phyloP scores from a whole-genome alignment of 2,888 invertebrate species.

The Eupithecia subumbrata region DNA sequence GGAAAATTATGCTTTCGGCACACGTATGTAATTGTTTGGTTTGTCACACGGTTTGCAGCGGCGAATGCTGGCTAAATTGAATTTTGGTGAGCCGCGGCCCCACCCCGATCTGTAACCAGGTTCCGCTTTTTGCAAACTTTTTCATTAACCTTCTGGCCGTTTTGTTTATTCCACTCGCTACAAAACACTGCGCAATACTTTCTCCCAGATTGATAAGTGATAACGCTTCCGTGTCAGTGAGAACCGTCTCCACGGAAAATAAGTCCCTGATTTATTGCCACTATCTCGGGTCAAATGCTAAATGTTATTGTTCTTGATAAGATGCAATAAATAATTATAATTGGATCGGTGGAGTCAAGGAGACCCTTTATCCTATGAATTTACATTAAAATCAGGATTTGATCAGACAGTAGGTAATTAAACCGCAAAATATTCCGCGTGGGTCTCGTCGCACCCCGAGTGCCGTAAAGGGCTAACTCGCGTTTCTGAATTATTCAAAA shows the following conservation, averaged over 20 bases:
- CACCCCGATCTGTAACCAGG: slow-evolving; percentile 65
- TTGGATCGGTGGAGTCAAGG: slow-evolving; percentile 13
- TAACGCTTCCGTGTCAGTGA: slow-evolving; percentile 21
- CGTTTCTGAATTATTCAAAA: slow-evolving; percentile 80
- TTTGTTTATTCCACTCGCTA: slow-evolving; percentile 21
- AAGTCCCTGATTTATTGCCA: slow-evolving; percentile 23
- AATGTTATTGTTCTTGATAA: slow-evolving; percentile 50
- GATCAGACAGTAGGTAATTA: slow-evolving; percentile 50
- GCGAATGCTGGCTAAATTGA: slow-evolving; percentile 72
- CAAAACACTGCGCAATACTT: slow-evolving; percentile 18
- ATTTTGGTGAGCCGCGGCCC: slow-evolving; percentile 72
- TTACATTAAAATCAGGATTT: slow-evolving; percentile 29
- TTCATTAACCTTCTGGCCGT: slow-evolving; percentile 38
- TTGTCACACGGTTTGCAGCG: slow-evolving; percentile 67
- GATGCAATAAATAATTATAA: slow-evolving; percentile 24
- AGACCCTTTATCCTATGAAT: slow-evolving; percentile 26
- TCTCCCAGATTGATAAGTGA: slow-evolving; percentile 25
- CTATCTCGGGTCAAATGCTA: slow-evolving; percentile 52
- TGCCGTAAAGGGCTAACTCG: slow-evolving; percentile 77
- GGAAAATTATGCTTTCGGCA: slow-evolving; percentile 79
- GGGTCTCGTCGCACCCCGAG: slow-evolving; percentile 48
- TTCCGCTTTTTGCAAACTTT: slow-evolving; percentile 48
- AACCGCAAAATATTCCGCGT: slow-evolving; percentile 48
- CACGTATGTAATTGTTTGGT: slow-evolving; percentile 83
- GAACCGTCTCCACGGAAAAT: slow-evolving; percentile 28